Base-by-base conservation (phyloP, 2,888 invertebrate genomes). In the Gryllus longicercus region DNA sequence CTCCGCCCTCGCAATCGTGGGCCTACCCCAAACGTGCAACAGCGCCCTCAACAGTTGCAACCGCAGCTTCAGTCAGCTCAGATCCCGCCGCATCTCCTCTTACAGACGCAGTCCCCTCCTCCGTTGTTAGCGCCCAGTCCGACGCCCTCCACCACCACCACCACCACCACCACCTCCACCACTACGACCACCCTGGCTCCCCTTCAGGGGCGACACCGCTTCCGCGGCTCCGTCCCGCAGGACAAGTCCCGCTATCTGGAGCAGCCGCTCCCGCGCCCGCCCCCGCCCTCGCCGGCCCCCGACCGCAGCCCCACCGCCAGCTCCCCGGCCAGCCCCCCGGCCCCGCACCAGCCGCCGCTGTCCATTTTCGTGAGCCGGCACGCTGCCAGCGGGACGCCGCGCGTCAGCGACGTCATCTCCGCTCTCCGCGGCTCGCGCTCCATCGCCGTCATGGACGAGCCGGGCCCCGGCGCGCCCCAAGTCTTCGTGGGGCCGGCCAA, bases 401-500 rank as follows among this genome's bases (percentile, higher is more conserved):
- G n/a, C n/a, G 90, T 94, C 3, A 88, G 91, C 21, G 94, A 95
- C 85, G 94, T 95, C 5, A 87, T 95, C 23, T 88, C 90, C 51
- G 89, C 92, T 0, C 86, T 96, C 25, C 93, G 93, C 84, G 91
- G 90, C 83, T 93, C 94, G 0, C 92, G 92, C 84, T 90, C 92
- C 0, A 93, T 96, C 80, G 91, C 94, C 1, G 95, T 95, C 1
- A 88, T 95, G 80, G 95, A 95, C 85, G 90, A 91, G 0, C 91
- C 94, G 2, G 90, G 91, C 50, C 91, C 93, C 0, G 88, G 91
- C 75, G 89, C 90, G 82, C 95, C 95, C 0, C 90, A 92, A 85
- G 92, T 95, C 21, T 96, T 96, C 84, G 94, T 96, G 0, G 95
- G 95, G 0, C 95, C 95, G 0, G 92, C 93, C 0, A 92, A 91